A percentile compares a stretch with the other conserved stretches of the same genome.
These are phyloP conservation scores for Platypus cylindrus DNA, from an alignment of 2,888 invertebrate species.

Conservation along the genomic window DNA sequence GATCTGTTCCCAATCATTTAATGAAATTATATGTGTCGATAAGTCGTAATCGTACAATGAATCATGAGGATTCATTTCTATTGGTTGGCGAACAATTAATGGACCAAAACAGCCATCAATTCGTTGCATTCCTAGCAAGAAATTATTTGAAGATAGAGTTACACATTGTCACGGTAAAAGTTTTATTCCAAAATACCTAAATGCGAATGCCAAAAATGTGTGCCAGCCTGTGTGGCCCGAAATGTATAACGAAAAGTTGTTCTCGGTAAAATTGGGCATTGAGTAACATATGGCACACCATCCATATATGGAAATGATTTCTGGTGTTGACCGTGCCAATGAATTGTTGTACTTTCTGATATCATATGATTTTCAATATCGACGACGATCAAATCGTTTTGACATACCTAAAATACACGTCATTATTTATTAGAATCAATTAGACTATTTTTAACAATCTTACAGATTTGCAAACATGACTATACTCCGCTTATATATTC, in stretches of 20 bases:
- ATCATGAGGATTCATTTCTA: constrained; percentile 48
- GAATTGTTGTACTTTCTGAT: constrained; percentile 73
- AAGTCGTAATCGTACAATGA: constrained; percentile 68
- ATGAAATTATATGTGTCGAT: constrained; percentile 58
- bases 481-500: no score
- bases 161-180: not conserved
- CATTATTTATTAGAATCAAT: no score
- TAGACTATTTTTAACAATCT: no score
- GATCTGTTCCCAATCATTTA: constrained; percentile 74
- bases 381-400: constrained; percentile 71
- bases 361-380: constrained; percentile 69
- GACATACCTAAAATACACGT: constrained; percentile 59
- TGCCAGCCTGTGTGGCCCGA: constrained; percentile 58
- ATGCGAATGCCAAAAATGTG: constrained; percentile 79
- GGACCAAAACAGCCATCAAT: constrained; percentile 77
- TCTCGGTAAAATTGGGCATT: constrained; percentile 70
- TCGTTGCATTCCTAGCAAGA: constrained; percentile 57
- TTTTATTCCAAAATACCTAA: constrained; percentile 33
- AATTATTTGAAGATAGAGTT: not conserved
- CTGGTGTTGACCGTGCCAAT: constrained; percentile 88
- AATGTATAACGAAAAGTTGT: constrained; percentile 65
- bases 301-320: constrained; percentile 73
- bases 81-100: constrained; percentile 58
- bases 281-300: constrained; percentile 74
- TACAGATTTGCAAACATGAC: no score